Evolutionary conservation across 2,888 invertebrate species (phyloP).

Genomic region (Microdon myrmicae): DNA sequence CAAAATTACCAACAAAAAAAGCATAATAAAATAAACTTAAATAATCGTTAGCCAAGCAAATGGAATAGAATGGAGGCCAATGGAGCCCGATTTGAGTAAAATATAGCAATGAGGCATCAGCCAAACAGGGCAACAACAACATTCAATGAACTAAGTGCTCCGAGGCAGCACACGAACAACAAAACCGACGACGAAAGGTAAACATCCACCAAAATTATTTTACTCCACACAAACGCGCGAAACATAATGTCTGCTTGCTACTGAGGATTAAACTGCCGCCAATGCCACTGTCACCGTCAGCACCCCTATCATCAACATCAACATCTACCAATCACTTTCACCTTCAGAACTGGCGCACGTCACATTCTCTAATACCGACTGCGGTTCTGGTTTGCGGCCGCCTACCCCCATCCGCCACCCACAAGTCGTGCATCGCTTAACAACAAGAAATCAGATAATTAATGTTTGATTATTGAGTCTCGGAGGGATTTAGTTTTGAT

Average conservation of each 20-base stretch:
- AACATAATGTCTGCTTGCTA: too few species aligned
- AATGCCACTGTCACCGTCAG: too few species aligned
- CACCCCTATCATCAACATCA: too few species aligned
- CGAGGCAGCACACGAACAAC: slow-evolving; percentile 3
- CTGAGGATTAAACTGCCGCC: too few species aligned
- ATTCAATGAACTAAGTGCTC: slow-evolving; percentile 23
- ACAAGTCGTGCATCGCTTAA: too few species aligned
- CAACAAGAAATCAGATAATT: slow-evolving; percentile 19
- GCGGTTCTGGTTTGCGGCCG: too few species aligned
- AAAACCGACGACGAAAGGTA: slow-evolving; percentile 14
- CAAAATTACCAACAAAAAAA: not conserved
- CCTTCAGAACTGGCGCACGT: too few species aligned
- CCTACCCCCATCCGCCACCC: too few species aligned
- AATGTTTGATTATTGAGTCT: slow-evolving; percentile 38
- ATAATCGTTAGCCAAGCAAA: slow-evolving; percentile 43
- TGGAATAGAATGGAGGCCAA: too few species aligned
- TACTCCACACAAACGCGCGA: too few species aligned
- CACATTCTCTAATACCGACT: too few species aligned
- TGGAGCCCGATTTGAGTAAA: slow-evolving; percentile 42
- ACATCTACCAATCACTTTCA: too few species aligned
- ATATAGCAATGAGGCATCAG: slow-evolving; percentile 33
- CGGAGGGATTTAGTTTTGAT: slow-evolving; percentile 23
- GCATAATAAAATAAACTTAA: slow-evolving; percentile 13
- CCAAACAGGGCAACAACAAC: slow-evolving; percentile 3
- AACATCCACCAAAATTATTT: slow-evolving; percentile 7